Evolutionary conservation across 2,888 invertebrate genomes (phyloP).

Genomic region (Drosophila nr. medialis): DNA sequence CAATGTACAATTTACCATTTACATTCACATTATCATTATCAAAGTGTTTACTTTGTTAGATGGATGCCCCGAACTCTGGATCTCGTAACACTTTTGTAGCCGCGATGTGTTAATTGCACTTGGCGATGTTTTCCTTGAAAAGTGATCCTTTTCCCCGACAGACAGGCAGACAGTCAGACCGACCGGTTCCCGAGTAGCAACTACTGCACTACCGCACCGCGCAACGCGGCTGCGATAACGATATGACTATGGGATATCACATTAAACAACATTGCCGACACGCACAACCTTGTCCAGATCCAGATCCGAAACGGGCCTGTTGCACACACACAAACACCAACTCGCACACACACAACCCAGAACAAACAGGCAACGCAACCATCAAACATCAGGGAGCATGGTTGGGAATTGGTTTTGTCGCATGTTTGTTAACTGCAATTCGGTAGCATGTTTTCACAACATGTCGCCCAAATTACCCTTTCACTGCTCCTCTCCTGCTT

Average conservation of each 20-base stretch:
- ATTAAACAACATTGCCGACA: constrained; percentile 73
- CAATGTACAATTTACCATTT: constrained; percentile 29
- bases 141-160: constrained; percentile 70
- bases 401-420: constrained; percentile 43
- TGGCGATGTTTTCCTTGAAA: constrained; percentile 79
- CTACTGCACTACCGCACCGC: constrained; percentile 47
- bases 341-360: constrained; percentile 15
- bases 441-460: constrained; percentile 84
- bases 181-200: neutral
- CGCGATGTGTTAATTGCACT: constrained; percentile 77
- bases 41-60: constrained; percentile 63
- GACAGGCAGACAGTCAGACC: neutral
- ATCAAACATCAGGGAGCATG: neutral
- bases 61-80: constrained; percentile 9
- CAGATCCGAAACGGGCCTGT: constrained; percentile 13
- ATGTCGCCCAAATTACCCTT: constrained; percentile 83
- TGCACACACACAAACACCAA: constrained; percentile 24
- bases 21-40: constrained; percentile 71
- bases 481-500: constrained; percentile 46
- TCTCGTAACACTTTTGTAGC: constrained; percentile 52
- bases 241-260: constrained; percentile 54
- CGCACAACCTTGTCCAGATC: constrained; percentile 43
- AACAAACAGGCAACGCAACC: constrained; percentile 4
- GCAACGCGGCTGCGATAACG: constrained; percentile 53
- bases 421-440: constrained; percentile 76